These are phyloP conservation scores for Spermophilus dauricus DNA, from an alignment of 2,113 vertebrate genomes.

Conservation along the genomic window DNA sequence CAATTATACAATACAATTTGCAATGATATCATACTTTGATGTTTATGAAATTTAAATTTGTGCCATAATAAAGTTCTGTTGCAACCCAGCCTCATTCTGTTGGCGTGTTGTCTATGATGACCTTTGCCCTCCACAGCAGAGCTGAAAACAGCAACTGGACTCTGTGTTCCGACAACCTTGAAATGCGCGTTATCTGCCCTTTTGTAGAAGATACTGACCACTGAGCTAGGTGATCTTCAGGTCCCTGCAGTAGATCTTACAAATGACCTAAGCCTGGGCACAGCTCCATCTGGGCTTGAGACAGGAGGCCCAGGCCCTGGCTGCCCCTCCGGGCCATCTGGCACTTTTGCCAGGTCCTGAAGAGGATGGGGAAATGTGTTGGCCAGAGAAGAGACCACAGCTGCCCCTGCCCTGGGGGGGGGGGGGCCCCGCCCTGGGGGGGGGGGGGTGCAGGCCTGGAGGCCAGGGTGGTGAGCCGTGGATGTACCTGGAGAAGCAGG, in stretches of 20 bases:
- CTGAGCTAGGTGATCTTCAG: not conserved
- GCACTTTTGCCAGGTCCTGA: not conserved
- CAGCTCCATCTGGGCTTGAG: not conserved
- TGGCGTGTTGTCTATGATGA: not conserved
- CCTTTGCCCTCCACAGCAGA: not conserved
- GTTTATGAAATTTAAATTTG: not conserved
- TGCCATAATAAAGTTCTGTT: conserved; percentile 1
- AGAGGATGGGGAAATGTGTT: not conserved
- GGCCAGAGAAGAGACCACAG: not conserved
- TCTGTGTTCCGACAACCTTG: fast-evolving
- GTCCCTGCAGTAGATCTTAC: not conserved
- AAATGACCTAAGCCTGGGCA: no score
- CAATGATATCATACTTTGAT: not conserved
- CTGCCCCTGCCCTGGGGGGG: not conserved
- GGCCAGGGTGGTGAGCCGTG: not conserved
- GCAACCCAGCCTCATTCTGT: not conserved
- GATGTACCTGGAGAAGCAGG: no score
- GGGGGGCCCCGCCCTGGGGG: not conserved
- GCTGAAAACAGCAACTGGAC: not conserved
- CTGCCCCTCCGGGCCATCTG: not conserved
- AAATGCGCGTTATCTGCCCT: not conserved
- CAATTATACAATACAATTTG: not conserved
- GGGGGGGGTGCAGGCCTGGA: not conserved
- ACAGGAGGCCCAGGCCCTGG: not conserved
- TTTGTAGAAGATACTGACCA: not conserved